Evolutionary conservation across 92 coral and sea anemone species (phyloP).

Genomic region (Scolanthus callimorphus): DNA sequence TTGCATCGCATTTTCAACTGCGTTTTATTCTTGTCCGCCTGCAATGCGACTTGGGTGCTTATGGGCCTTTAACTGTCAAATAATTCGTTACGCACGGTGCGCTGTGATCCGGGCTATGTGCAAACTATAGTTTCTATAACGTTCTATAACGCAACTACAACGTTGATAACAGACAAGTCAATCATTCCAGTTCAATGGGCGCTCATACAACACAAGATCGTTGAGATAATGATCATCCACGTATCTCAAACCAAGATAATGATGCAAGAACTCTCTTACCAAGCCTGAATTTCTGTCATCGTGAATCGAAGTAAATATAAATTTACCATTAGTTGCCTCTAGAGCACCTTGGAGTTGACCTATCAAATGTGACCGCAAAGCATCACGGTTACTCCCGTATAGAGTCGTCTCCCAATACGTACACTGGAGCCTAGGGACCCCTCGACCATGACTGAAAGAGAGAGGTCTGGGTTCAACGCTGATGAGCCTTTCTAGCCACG

Average conservation of each 20-base stretch:
- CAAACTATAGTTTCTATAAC: too few species aligned
- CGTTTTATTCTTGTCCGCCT: too few species aligned
- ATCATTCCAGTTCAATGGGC: not conserved
- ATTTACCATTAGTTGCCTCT: slow-evolving; percentile 7
- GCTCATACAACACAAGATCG: slow-evolving; percentile 8
- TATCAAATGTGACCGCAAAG: slow-evolving; percentile 17
- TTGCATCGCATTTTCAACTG: too few species aligned
- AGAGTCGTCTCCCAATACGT: slow-evolving; percentile 20
- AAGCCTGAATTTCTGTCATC: not conserved
- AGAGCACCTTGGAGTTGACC: slow-evolving; percentile 26
- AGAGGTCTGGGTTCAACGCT: slow-evolving; percentile 1
- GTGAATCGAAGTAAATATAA: slow-evolving; percentile 26
- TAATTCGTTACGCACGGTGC: too few species aligned
- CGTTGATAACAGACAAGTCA: not conserved
- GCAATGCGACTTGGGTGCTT: too few species aligned
- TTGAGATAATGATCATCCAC: not conserved
- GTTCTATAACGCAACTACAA: too few species aligned
- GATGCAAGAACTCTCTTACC: slow-evolving; percentile 8
- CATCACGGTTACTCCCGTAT: slow-evolving; percentile 1
- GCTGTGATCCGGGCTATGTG: too few species aligned
- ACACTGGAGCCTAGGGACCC: slow-evolving; percentile 16
- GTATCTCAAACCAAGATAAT: slow-evolving; percentile 10
- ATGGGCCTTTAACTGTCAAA: too few species aligned
- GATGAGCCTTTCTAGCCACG: slow-evolving; percentile 1
- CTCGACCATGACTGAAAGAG: slow-evolving; percentile 29